phyloP scores from a whole-genome alignment of 2,797 vertebrate species.

The Acipenser transmontanus region DNA sequence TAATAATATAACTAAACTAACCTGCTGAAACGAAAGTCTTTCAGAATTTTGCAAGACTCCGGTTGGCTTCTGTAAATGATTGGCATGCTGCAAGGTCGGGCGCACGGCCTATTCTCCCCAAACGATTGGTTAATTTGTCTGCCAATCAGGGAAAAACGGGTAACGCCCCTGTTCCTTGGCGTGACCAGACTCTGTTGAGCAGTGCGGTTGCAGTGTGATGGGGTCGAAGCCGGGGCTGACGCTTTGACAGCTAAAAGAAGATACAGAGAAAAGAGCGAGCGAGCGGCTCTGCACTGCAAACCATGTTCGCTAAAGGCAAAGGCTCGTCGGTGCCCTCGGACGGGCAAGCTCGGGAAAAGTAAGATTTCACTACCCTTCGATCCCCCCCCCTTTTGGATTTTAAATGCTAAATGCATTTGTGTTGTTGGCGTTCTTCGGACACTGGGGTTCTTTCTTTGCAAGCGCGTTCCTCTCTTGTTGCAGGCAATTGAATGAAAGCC shows the following conservation, averaged over 20 bases:
- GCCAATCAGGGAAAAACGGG: constrained; percentile 35
- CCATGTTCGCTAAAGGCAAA: constrained; percentile 97
- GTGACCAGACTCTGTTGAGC: constrained; percentile 78
- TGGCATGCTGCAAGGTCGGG: not conserved
- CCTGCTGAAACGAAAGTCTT: not conserved
- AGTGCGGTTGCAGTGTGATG: constrained; percentile 73
- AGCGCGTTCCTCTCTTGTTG: constrained; percentile 54
- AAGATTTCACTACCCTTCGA: constrained; percentile 48
- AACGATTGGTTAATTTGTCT: constrained; percentile 36
- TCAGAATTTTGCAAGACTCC: not conserved
- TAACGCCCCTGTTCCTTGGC: constrained; percentile 37
- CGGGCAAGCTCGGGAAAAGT: constrained; percentile 94
- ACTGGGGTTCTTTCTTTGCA: constrained; percentile 33
- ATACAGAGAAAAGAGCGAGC: constrained; percentile 59
- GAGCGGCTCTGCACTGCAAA: constrained; percentile 57
- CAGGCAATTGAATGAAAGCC: constrained; percentile 65
- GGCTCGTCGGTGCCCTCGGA: constrained; percentile 94
- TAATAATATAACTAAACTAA: not conserved
- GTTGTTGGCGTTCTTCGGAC: constrained; percentile 50
- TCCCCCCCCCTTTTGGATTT: constrained; percentile 21
- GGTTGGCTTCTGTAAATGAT: constrained; percentile 10
- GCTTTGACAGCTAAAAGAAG: constrained; percentile 86
- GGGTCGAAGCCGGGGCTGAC: constrained; percentile 74
- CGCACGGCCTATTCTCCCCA: too few relatives aligned
- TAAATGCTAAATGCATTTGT: constrained; percentile 25